Evolutionary conservation across 2,113 vertebrate genomes (phyloP).

Genomic region (Piaya cayana): DNA sequence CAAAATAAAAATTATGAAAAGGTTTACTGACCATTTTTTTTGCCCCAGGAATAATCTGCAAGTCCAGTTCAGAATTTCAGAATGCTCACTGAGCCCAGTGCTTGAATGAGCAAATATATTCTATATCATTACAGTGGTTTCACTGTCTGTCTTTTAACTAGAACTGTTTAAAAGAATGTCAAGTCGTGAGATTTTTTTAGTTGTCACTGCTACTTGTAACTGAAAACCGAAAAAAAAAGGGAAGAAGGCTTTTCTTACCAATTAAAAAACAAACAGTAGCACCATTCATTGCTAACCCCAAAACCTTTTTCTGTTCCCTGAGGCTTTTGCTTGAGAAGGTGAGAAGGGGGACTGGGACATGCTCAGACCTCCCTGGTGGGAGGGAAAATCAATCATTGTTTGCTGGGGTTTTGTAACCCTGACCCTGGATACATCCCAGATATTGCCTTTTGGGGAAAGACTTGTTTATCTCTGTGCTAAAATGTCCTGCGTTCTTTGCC

Average conservation of each 20-base stretch:
- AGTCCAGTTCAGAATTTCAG: neutral
- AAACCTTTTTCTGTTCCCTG: neutral
- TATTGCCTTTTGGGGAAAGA: constrained; percentile 1
- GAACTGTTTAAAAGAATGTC: neutral
- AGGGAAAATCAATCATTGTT: neutral
- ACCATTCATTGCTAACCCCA: neutral
- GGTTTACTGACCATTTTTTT: neutral
- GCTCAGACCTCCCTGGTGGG: neutral
- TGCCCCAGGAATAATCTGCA: neutral
- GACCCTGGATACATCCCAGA: neutral
- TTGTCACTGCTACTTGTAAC: neutral
- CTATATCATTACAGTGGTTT: neutral
- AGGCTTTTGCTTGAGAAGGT: neutral
- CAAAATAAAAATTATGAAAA: neutral
- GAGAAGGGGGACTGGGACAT: neutral
- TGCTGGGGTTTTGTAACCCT: neutral
- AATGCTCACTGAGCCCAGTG: neutral
- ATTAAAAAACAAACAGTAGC: neutral
- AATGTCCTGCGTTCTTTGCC: neutral
- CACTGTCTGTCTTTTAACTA: neutral
- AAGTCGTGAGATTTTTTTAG: neutral
- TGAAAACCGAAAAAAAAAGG: neutral
- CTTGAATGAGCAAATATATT: neutral
- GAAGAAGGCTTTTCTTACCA: neutral
- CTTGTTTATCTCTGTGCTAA: neutral